phyloP scores from a whole-genome alignment of 2,113 vertebrate genomes.

The Heterochromis multidens region DNA sequence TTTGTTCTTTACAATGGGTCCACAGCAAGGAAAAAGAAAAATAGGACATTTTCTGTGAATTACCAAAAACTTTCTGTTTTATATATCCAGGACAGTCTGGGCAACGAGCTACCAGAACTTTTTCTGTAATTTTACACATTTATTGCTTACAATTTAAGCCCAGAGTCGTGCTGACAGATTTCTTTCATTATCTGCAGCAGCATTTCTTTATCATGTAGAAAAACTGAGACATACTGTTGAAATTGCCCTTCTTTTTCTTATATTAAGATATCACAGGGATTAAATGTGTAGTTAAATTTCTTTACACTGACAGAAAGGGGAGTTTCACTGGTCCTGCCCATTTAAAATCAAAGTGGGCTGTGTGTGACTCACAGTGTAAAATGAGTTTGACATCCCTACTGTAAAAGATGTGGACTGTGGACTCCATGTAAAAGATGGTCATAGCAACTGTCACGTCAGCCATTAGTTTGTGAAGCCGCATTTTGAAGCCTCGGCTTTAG shows the following conservation, averaged over 20 bases:
- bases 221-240: neutral
- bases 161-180: neutral
- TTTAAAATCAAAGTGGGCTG: neutral
- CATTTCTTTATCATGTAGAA: neutral
- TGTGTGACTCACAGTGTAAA: neutral
- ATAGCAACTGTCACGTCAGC: too few species aligned
- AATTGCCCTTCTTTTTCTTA: neutral
- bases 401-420: neutral
- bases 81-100: neutral
- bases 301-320: neutral
- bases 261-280: neutral
- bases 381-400: neutral
- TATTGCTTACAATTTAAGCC: neutral
- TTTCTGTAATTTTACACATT: neutral
- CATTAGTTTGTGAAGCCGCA: too few species aligned
- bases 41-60: neutral
- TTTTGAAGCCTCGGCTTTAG: too few species aligned
- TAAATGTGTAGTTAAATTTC: neutral
- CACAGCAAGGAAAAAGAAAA: neutral
- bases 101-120: neutral
- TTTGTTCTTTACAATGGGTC: neutral
- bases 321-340: neutral
- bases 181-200: neutral
- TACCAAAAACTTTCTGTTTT: neutral
- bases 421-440: too few species aligned